Evolutionary conservation across 1,140 invertebrate species (phyloP), one percentile per base, ranked within the genome.

Genomic region (Trachelipus rathkii): DNA sequence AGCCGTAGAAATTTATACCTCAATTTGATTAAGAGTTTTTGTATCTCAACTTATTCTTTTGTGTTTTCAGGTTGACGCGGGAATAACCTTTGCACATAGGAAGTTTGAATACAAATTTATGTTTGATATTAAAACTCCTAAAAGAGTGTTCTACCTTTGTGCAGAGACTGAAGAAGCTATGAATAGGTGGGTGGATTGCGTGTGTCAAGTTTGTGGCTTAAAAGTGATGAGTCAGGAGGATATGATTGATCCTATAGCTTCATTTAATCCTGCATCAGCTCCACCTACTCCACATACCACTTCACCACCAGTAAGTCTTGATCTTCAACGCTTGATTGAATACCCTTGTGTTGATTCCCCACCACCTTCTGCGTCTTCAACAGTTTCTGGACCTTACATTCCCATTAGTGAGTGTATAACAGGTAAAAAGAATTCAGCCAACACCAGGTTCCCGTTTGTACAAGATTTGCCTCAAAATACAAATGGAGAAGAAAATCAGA

Each of bases 111-210:
- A 74, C 19, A 79, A 90, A 21, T 91, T 90, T 78, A 93, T 95
- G 87, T 96, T 96, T 84, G 92, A 93, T 83, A 91, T 96, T 15
- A 92, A 92, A 84, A 96, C 94, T 50, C 91, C 92, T 46, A 92
- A 92, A 82, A 87, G 95, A 78, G 92, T 91, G 69, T 97, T 96
- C 85, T 96, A 95, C 86, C 87, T 98, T 77, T 94, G 95, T 66
- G 94, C 95, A 1, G 93, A 96, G 82, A 92, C 91, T 44, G 93
- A 95, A 84, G 87, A 88, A 71, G 94, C 96, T 82, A 97, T 97
- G 95, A 92, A 93, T 80, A 92, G 92, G 84, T 98, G 96, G 96
- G 95, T 97, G 0, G 91, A 94, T 83, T 94, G 92, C 80, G 92
- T 98, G 76, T 97, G 95, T 85, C 90, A 92, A 86, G 93, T 95